Evolutionary conservation across 2,113 vertebrate genomes (phyloP).

Genomic region (Lophura nycthemera): DNA sequence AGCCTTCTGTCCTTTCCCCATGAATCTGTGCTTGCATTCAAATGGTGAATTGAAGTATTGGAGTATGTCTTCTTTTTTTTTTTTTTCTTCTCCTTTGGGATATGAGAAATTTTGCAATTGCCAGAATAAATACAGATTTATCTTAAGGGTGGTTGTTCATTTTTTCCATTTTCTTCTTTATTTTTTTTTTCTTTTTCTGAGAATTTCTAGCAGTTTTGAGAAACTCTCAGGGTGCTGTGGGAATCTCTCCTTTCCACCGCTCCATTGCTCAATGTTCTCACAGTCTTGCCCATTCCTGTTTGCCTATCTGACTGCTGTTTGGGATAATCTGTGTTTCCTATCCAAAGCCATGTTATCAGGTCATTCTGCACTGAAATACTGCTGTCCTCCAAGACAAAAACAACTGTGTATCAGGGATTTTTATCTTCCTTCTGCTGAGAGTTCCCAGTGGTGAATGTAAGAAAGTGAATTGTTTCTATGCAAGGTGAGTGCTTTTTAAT

Average conservation of each 20-base stretch:
- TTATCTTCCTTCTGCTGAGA: not conserved
- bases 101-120: not conserved
- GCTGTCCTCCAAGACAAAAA: not conserved
- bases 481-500: not conserved
- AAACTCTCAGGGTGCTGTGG: not conserved
- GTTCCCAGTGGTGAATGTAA: not conserved
- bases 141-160: not conserved
- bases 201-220: not conserved
- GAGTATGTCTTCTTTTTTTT: not conserved
- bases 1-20: not conserved
- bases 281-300: not conserved
- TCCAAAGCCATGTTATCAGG: not conserved
- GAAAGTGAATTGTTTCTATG: not conserved
- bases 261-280: not conserved
- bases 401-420: fast-evolving
- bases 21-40: not conserved
- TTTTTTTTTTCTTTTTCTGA: not conserved
- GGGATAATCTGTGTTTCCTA: not conserved
- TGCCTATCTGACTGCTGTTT: not conserved
- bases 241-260: not conserved
- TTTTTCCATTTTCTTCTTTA: not conserved
- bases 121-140: not conserved
- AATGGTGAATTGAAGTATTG: conserved; percentile 1
- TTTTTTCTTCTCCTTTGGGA: conserved; percentile 12
- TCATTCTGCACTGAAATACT: not conserved